These are phyloP conservation scores for Hippoglossus stenolepis DNA, from an alignment of 2,113 vertebrate genomes.

Conservation along the genomic window DNA sequence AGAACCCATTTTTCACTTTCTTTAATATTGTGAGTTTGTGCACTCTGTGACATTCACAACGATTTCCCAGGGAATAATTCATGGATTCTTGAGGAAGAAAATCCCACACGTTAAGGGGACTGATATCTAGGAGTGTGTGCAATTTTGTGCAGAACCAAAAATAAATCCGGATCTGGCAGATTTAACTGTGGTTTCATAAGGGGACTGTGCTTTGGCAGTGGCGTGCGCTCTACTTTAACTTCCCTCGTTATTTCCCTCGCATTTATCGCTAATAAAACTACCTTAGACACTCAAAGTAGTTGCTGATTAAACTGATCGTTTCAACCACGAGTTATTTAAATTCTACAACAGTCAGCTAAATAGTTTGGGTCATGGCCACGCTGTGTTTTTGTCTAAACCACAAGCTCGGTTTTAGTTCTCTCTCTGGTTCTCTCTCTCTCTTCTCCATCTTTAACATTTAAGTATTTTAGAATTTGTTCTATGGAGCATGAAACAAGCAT, in stretches of 20 bases:
- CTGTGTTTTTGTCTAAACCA: neutral
- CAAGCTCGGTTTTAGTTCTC: too few species aligned
- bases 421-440: too few species aligned
- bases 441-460: neutral
- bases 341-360: neutral
- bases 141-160: neutral
- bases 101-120: neutral
- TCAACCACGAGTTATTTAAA: neutral
- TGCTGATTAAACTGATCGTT: neutral
- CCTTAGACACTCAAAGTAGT: neutral
- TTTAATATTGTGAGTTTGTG: too few species aligned
- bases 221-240: too few species aligned
- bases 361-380: neutral
- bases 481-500: neutral
- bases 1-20: too few species aligned
- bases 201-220: neutral
- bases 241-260: too few species aligned
- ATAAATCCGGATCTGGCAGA: neutral
- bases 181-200: neutral
- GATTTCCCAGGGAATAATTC: neutral
- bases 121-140: neutral
- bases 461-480: constrained; percentile 15
- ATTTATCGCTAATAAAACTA: neutral
- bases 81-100: neutral
- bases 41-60: too few species aligned